phyloP scores from a whole-genome alignment of 1,140 invertebrate genomes.

The Drosophila littoralis region DNA sequence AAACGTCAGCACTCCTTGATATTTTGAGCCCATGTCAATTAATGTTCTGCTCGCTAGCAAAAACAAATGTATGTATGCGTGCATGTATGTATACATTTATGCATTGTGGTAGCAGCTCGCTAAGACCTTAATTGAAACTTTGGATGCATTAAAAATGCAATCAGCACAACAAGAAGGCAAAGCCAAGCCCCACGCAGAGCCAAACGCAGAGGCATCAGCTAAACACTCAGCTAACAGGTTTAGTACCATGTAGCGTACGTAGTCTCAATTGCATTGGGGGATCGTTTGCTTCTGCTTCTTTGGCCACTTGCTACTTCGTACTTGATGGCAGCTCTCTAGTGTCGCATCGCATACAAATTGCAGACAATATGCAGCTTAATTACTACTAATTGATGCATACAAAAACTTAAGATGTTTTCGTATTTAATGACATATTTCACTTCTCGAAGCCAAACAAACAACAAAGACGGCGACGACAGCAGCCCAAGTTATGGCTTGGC shows the following conservation, averaged over 20 bases:
- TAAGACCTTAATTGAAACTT: slow-evolving; percentile 72
- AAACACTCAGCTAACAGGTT: slow-evolving; percentile 24
- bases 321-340: slow-evolving; percentile 46
- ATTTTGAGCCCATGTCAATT: background rate
- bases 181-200: slow-evolving; percentile 14
- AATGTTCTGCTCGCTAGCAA: background rate
- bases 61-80: background rate
- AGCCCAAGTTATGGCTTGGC: slow-evolving; percentile 52
- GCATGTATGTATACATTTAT: background rate
- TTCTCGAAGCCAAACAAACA: slow-evolving; percentile 58
- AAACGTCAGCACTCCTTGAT: background rate
- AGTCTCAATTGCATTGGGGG: slow-evolving; percentile 59
- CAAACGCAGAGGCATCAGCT: slow-evolving; percentile 9
- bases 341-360: slow-evolving; percentile 75
- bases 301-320: slow-evolving; percentile 21
- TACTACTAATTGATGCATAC: slow-evolving; percentile 83
- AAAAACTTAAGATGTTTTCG: slow-evolving; percentile 84
- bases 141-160: slow-evolving; percentile 77
- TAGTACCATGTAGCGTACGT: slow-evolving; percentile 38
- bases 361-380: slow-evolving; percentile 83
- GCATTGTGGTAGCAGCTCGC: background rate
- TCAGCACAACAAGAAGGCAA: slow-evolving; percentile 66
- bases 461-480: slow-evolving; percentile 39
- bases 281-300: slow-evolving; percentile 46
- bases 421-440: slow-evolving; percentile 83